Evolutionary conservation across 1,140 invertebrate genomes (phyloP).

Genomic region (Drosophila malerkotliana): DNA sequence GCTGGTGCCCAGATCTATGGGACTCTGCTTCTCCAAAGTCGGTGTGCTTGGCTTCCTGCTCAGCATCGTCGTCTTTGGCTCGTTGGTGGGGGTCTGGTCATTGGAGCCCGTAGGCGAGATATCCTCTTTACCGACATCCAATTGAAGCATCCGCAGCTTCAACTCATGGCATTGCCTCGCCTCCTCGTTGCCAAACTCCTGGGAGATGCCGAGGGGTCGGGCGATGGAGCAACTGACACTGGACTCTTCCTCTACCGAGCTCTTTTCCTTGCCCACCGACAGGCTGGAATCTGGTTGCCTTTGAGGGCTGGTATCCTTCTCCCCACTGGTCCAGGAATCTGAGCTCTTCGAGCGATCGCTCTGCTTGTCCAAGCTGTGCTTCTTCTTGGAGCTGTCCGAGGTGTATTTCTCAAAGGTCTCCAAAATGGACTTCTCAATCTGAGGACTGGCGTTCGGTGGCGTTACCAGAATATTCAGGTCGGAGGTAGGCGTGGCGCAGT

Average conservation of each 20-base stretch:
- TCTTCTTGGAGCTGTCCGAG: conserved; percentile 64
- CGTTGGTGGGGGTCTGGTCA: conserved; percentile 66
- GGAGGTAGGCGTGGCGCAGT: conserved; percentile 79
- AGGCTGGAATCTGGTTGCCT: conserved; percentile 83
- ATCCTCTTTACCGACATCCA: conserved; percentile 60
- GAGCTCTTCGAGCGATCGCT: conserved; percentile 88
- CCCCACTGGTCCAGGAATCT: conserved; percentile 87
- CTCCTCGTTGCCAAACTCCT: conserved; percentile 87
- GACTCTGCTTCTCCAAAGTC: conserved; percentile 87
- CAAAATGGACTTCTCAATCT: conserved; percentile 78
- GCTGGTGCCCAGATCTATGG: conserved; percentile 85
- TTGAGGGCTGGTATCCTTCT: conserved; percentile 86
- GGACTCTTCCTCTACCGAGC: conserved; percentile 89
- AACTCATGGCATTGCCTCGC: conserved; percentile 84
- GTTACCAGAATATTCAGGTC: conserved; percentile 78
- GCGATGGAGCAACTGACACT: conserved; percentile 92
- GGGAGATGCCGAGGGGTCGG: conserved; percentile 89
- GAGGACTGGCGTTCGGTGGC: conserved; percentile 78
- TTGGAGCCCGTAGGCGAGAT: conserved; percentile 58
- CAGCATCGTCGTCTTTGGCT: conserved; percentile 59
- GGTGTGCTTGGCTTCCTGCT: conserved; percentile 86
- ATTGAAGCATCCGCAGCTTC: conserved; percentile 76
- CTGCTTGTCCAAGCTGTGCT: conserved; percentile 86
- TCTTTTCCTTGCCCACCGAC: conserved; percentile 86
- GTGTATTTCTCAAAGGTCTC: conserved; percentile 76